Percentiles rank a stretch among this genome's conserved stretches.
phyloP scores from a whole-genome alignment of 2,113 vertebrate genomes.

The Stigmatopora nigra region DNA sequence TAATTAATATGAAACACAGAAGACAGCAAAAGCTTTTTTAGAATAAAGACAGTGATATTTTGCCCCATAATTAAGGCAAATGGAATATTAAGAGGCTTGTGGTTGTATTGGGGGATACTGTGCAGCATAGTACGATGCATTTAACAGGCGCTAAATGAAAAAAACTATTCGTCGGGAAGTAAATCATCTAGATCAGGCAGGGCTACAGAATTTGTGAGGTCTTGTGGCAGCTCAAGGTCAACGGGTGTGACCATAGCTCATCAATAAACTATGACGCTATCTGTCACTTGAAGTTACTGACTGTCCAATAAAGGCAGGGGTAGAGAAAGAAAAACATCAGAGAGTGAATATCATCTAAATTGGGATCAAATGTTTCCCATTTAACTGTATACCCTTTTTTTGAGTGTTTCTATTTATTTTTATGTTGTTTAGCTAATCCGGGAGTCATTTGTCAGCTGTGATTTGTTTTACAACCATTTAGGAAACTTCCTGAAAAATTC shows the following conservation, averaged over 20 bases:
- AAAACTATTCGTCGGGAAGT: conserved; percentile 43
- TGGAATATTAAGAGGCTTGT: conserved; percentile 39
- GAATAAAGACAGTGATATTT: conserved; percentile 51
- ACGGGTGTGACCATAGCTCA: conserved; percentile 45
- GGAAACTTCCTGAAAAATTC: too few relatives aligned
- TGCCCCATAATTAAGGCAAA: conserved; percentile 55
- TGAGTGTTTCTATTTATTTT: too few relatives aligned
- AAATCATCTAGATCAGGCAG: conserved; percentile 58
- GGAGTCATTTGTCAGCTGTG: too few relatives aligned
- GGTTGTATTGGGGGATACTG: conserved; percentile 30
- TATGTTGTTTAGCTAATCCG: too few relatives aligned
- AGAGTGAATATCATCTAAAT: neutral
- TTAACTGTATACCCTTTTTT: neutral
- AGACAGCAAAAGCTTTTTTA: conserved; percentile 31
- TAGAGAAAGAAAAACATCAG: neutral
- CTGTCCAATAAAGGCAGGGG: neutral
- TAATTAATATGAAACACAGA: conserved; percentile 46
- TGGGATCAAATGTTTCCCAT: neutral
- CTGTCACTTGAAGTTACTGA: conserved; percentile 28
- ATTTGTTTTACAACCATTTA: too few relatives aligned
- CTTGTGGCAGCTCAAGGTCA: conserved; percentile 57
- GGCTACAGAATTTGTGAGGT: conserved; percentile 48
- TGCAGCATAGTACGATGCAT: conserved; percentile 36
- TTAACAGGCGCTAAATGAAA: conserved; percentile 37
- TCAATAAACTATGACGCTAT: conserved; percentile 42